phyloP scores from a whole-genome alignment of 1,140 invertebrate species.

The Sinonovacula constricta region DNA sequence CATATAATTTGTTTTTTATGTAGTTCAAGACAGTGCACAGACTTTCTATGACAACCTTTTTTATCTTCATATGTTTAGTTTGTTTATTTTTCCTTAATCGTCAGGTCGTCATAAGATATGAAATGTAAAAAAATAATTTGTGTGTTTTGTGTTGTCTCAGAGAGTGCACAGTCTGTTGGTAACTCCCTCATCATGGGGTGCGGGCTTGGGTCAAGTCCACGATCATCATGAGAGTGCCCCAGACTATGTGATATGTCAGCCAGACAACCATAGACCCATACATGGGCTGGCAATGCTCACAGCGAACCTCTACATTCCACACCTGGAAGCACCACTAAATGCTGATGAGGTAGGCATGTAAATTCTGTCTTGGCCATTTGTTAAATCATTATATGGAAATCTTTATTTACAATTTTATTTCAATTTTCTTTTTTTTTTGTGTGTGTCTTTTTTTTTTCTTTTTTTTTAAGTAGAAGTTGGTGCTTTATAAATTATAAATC shows the following conservation, averaged over 20 bases:
- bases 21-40: too few relatives aligned
- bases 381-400: too few relatives aligned
- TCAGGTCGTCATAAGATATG: too few relatives aligned
- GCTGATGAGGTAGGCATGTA: conserved; percentile 56
- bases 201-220: conserved; percentile 60
- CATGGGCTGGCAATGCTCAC: conserved; percentile 71
- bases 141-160: conserved; percentile 49
- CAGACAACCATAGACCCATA: conserved; percentile 68
- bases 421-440: too few relatives aligned
- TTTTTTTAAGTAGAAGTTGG: too few relatives aligned
- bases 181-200: conserved; percentile 67
- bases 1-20: too few relatives aligned
- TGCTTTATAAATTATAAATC: too few relatives aligned
- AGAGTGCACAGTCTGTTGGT: conserved; percentile 57
- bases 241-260: conserved; percentile 73
- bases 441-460: too few relatives aligned
- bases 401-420: too few relatives aligned
- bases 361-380: not conserved
- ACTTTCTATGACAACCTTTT: too few relatives aligned
- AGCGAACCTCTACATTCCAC: conserved; percentile 73
- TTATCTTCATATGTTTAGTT: too few relatives aligned
- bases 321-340: conserved; percentile 62
- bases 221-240: conserved; percentile 66
- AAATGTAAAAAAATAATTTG: not conserved
- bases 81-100: too few relatives aligned